phyloP scores from a whole-genome alignment of 2,797 vertebrate genomes.

The Helarctos malayanus region DNA sequence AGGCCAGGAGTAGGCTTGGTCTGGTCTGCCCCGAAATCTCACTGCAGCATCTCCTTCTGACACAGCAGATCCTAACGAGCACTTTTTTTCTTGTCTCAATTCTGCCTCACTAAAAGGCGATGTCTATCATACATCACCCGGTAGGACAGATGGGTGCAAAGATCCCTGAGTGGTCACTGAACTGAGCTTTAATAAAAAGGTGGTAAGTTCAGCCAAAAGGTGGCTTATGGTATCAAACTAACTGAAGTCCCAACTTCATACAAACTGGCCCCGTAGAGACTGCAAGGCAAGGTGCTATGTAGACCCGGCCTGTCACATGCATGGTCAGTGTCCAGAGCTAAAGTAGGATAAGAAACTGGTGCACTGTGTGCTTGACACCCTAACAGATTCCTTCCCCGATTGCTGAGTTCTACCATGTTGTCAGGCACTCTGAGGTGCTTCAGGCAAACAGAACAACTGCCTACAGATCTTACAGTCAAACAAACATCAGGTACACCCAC shows the following conservation, averaged over 20 bases:
- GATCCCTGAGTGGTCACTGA: neutral
- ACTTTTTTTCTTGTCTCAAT: neutral
- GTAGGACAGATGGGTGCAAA: neutral
- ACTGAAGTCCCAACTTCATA: neutral
- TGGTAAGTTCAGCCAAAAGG: neutral
- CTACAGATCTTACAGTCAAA: neutral
- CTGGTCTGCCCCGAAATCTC: accelerated
- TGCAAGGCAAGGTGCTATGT: neutral
- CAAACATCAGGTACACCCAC: neutral
- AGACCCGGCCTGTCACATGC: neutral
- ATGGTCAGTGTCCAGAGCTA: neutral
- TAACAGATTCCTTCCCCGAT: neutral
- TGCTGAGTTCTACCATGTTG: neutral
- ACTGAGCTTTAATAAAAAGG: neutral
- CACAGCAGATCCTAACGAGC: slow-evolving; percentile 91
- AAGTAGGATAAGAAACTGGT: neutral
- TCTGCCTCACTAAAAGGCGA: neutral
- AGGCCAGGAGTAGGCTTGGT: neutral
- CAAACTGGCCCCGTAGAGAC: neutral
- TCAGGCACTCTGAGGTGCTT: neutral
- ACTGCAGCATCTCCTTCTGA: slow-evolving; percentile 92
- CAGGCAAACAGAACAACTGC: neutral
- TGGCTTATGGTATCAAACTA: neutral
- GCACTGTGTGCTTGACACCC: accelerated
- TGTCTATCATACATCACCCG: neutral